phyloP scores from a whole-genome alignment of 2,888 invertebrate genomes.

The Chymomyza procnemis region DNA sequence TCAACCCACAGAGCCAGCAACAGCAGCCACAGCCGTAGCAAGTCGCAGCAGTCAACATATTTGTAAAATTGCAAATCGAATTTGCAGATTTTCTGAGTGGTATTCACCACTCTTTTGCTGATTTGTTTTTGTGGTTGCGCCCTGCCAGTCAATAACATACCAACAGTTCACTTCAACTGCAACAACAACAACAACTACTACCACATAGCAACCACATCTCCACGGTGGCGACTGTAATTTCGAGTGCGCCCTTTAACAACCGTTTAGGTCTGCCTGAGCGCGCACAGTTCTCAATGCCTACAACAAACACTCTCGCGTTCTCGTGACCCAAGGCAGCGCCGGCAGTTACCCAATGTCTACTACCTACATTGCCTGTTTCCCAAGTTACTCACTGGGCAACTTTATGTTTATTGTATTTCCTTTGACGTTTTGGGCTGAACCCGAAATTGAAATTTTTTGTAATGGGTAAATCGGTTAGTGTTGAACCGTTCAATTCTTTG shows the following conservation, averaged over 20 bases:
- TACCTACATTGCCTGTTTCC: not conserved
- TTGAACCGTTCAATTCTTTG: constrained; percentile 35
- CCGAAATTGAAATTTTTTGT: constrained; percentile 56
- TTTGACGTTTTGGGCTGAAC: constrained; percentile 7
- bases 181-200: constrained; percentile 12
- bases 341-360: constrained; percentile 34
- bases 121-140: constrained; percentile 71
- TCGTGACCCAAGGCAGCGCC: constrained; percentile 48
- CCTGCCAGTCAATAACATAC: constrained; percentile 22
- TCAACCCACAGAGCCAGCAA: constrained; percentile 42
- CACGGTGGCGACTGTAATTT: constrained; percentile 44
- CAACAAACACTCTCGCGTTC: constrained; percentile 25
- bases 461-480: constrained; percentile 63
- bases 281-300: not conserved
- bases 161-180: not conserved
- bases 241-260: constrained; percentile 67
- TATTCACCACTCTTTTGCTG: constrained; percentile 36
- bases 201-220: not conserved
- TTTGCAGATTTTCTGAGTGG: constrained; percentile 38
- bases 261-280: constrained; percentile 55
- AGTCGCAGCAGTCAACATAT: constrained; percentile 19
- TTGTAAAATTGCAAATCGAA: constrained; percentile 53
- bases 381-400: constrained; percentile 16
- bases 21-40: constrained; percentile 6
- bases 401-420: constrained; percentile 26